Evolutionary conservation across 2,797 vertebrate genomes (phyloP), one percentile per base, ranked within the genome.

Genomic region (Melanotaenia trifasciata): DNA sequence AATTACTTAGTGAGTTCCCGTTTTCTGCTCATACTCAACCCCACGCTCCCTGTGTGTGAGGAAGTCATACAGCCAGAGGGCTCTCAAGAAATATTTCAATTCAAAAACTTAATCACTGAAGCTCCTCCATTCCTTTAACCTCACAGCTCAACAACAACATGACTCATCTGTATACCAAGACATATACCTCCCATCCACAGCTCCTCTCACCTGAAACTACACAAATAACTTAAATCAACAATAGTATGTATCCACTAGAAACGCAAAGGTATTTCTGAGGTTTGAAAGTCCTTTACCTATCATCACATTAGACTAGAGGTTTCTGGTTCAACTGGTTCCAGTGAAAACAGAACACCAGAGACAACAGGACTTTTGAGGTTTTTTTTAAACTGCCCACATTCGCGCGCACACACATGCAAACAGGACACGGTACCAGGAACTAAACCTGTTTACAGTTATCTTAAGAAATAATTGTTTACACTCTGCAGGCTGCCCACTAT

Each of bases 1-100:
- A 93, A 93, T 94, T 83, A 88, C 82, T 90, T 80, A 74, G 76
- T 26, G 81, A 90, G 87, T 76, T 84, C 72, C 72, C 50, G 73
- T 85, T 74, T 79, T 73, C 72, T 64, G 70, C 85, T 85, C 76
- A 78, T 72, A 72, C 78, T 70, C 9, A 14, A 58, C 60, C 67
- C 28, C 78, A 67, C 45, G 64, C 61, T 78, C 38, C 28, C 74
- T 60, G 47, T 67, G 74, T 74, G 76, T 70, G 86, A 76, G 77
- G 74, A 81, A 79, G 89, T 84, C 78, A 67, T 77, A 86, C 83
- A 81, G 33, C 77, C 72, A 83, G 57, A 66, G 59, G 70, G 70
- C 51, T 77, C 53, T 64, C 65, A 14, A 79, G 75, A 84, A 80
- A 69, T 54, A 75, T 64, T 79, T 64, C 28, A 79, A 72, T 61